Evolutionary conservation across 2,888 invertebrate genomes (phyloP).

Genomic region (Maniola hyperantus): DNA sequence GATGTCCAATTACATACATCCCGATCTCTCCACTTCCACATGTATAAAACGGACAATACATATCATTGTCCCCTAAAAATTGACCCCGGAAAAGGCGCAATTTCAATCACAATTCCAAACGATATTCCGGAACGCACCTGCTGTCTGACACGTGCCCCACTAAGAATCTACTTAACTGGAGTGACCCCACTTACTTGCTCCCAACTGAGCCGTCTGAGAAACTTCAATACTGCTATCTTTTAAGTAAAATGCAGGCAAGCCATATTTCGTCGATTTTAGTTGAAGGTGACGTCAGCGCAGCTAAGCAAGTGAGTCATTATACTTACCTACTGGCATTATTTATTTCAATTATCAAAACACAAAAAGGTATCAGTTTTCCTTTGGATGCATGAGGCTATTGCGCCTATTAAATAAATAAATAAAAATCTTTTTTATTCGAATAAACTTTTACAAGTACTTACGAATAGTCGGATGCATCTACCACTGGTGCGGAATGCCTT

Average conservation of each 20-base stretch:
- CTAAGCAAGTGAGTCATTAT: too few species aligned
- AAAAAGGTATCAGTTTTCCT: too few species aligned
- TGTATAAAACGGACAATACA: slow-evolving; percentile 47
- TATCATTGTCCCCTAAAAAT: slow-evolving; percentile 54
- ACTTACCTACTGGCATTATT: too few species aligned
- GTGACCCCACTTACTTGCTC: slow-evolving; percentile 74
- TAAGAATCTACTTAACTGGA: slow-evolving; percentile 80
- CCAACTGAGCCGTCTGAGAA: slow-evolving; percentile 66
- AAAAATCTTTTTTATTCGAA: too few species aligned
- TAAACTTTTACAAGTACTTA: too few species aligned
- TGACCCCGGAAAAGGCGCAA: slow-evolving; percentile 62
- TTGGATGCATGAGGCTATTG: too few species aligned
- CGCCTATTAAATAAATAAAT: too few species aligned
- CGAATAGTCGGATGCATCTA: too few species aligned
- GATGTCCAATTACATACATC: slow-evolving; percentile 2
- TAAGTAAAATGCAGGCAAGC: background rate
- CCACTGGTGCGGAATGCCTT: too few species aligned
- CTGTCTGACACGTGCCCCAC: slow-evolving; percentile 72
- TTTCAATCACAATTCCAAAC: slow-evolving; percentile 71
- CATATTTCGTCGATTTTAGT: background rate
- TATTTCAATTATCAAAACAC: too few species aligned
- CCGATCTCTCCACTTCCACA: slow-evolving; percentile 4
- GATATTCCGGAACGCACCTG: slow-evolving; percentile 67
- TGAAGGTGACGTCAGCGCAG: background rate
- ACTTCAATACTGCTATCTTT: slow-evolving; percentile 46